These are phyloP conservation scores for Cladopsammia gracilis DNA, from an alignment of 64 coral and sea anemone genomes.

Conservation along the genomic window DNA sequence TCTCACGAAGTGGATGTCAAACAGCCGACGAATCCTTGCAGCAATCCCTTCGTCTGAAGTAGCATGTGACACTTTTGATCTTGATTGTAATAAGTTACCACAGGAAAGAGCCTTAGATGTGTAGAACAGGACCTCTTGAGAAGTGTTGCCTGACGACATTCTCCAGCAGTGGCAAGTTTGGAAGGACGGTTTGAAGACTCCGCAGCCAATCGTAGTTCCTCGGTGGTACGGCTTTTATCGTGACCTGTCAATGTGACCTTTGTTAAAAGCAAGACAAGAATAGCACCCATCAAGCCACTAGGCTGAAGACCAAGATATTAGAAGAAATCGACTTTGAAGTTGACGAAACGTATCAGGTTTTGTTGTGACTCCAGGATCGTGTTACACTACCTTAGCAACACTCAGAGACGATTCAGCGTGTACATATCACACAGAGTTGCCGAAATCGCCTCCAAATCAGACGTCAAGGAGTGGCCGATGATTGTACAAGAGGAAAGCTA, in stretches of 20 bases:
- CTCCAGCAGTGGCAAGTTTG: slow-evolving; percentile 4
- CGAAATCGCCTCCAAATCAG: slow-evolving; percentile 4
- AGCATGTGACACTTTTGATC: background rate
- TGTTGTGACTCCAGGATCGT: background rate
- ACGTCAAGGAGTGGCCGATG: slow-evolving; percentile 5
- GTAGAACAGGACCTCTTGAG: background rate
- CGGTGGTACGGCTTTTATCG: background rate
- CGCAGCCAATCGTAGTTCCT: background rate
- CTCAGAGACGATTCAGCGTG: background rate
- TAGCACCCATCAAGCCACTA: slow-evolving; percentile 9
- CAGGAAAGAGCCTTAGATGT: background rate
- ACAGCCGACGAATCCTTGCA: background rate
- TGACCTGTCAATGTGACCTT: slow-evolving; percentile 12
- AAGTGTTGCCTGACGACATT: background rate
- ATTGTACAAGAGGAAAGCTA: background rate
- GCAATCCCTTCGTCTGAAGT: slow-evolving; percentile 17
- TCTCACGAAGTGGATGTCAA: slow-evolving; percentile 9
- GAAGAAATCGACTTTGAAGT: slow-evolving; percentile 32
- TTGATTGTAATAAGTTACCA: background rate
- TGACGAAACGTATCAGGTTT: background rate
- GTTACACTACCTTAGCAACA: slow-evolving; percentile 6
- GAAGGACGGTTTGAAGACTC: background rate
- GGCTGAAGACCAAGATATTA: slow-evolving; percentile 13
- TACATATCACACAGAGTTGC: slow-evolving; percentile 4
- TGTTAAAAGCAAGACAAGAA: slow-evolving; percentile 20